Conservation (phyloP, 2,797 vertebrate genomes). For the Coreius guichenoti region DNA sequence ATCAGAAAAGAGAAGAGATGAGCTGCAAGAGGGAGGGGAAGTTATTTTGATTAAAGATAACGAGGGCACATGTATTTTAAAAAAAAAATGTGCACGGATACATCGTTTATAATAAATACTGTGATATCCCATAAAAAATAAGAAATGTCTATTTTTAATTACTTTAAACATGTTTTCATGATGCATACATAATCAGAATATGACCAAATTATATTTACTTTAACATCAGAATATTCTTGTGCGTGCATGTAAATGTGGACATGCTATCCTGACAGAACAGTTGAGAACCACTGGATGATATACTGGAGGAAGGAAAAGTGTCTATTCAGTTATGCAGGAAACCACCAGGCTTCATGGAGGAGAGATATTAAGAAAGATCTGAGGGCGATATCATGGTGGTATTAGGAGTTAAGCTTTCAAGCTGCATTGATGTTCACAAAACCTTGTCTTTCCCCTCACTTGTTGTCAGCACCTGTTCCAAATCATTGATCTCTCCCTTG, state of each 20-base stretch:
- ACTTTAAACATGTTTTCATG: background rate
- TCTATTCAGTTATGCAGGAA: slow-evolving; percentile 2
- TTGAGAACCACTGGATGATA: background rate
- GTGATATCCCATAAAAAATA: background rate
- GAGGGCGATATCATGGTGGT: background rate
- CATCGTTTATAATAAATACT: background rate
- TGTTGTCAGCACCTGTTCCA: slow-evolving; percentile 34
- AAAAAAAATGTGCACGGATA: background rate
- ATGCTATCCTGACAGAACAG: background rate
- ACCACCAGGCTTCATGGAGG: background rate
- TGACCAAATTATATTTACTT: background rate
- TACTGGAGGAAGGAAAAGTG: background rate
- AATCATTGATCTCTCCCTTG: slow-evolving; percentile 34
- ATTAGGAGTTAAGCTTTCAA: background rate
- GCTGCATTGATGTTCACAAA: slow-evolving; percentile 23
- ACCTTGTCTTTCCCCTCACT: background rate
- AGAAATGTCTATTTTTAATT: background rate
- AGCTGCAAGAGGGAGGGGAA: background rate
- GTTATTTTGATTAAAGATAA: background rate
- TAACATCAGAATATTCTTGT: background rate
- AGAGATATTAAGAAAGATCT: background rate
- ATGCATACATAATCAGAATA: background rate
- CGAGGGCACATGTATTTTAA: background rate
- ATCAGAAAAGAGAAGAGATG: background rate
- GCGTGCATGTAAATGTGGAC: background rate